Evolutionary conservation across 2,888 invertebrate genomes (phyloP), one percentile per base, ranked within the genome.

Genomic region (Falcaria lacertinaria): DNA sequence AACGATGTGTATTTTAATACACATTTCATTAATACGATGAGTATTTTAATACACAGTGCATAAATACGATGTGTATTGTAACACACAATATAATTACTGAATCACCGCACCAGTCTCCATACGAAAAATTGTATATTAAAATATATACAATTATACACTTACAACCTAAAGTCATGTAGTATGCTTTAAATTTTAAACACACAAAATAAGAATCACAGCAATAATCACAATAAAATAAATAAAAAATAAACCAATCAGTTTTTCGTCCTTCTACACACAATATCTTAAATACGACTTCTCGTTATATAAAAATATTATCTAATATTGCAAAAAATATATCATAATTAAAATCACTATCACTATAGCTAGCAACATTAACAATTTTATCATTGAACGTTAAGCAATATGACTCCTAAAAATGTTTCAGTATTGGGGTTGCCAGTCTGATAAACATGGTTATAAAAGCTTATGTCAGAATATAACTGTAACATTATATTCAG

Each of bases 341-440:
- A 64, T 68, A 74, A 66, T 61, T 69, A 61, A 72, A 73, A 72
- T 65, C 76, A 77, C 70, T 64, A 74, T 69, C 58, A 74, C 74
- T 82, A 80, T 60, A 75, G 63, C 80, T 85, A 86, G 75, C 77
- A 85, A 83, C 78, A 78, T 81, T 77, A 85, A 86, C 83, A 85
- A 80, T 79, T 72, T 61, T 57, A 69, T 37, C 11, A 37, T 77
- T 63, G 74, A 85, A 84, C 81, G 74, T 60, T 83, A 85, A 85
- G 85, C 85, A 86, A 86, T 78, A 85, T 63, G 74, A 67, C 69
- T 74, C 71, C 72, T 80, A 83, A 80, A 69, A 80, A 69, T 63
- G 59, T 60, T 50, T 64, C 54, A 54, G 57, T 65, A 58, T 63
- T 59, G 60, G 73, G 74, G 78, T 68, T 81, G 79, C 80, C 81